These are phyloP conservation scores for Eurystomus glaucurus DNA, from an alignment of 2,797 vertebrate species.

Conservation along the genomic window DNA sequence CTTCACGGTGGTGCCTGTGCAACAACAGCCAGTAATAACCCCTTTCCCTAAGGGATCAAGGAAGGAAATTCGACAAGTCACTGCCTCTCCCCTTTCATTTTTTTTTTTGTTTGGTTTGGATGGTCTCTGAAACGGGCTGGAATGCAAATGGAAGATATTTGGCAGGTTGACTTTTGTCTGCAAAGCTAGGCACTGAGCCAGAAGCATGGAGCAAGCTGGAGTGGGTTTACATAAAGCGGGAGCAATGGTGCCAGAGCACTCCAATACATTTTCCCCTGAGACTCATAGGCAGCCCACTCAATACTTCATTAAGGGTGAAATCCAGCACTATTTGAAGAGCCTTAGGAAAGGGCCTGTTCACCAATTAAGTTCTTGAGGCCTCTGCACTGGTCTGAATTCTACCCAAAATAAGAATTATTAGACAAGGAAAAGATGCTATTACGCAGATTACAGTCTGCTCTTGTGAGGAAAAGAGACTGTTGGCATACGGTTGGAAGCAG, in stretches of 20 bases:
- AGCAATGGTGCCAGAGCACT: constrained; percentile 57
- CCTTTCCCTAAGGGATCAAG: constrained; percentile 77
- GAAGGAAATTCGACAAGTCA: constrained; percentile 75
- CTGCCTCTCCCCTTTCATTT: constrained; percentile 52
- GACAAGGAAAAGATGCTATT: constrained; percentile 32
- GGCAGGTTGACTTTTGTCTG: constrained; percentile 80
- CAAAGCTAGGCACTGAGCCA: constrained; percentile 77
- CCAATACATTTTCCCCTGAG: constrained; percentile 60
- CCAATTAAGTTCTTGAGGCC: constrained; percentile 47
- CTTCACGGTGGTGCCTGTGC: constrained; percentile 43
- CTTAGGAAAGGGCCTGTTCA: constrained; percentile 10
- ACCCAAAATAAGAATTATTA: constrained; percentile 48
- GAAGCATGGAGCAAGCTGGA: constrained; percentile 69
- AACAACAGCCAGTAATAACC: constrained; percentile 67
- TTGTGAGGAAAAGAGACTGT: neutral
- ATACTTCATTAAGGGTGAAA: constrained; percentile 69
- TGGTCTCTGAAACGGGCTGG: constrained; percentile 74
- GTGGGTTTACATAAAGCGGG: constrained; percentile 71
- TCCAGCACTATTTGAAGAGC: constrained; percentile 61
- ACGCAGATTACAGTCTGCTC: constrained; percentile 33
- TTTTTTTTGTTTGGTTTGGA: constrained; percentile 66
- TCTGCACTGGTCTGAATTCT: constrained; percentile 51
- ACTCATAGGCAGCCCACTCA: constrained; percentile 65
- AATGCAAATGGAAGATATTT: constrained; percentile 80
- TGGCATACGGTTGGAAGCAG: neutral